Evolutionary conservation across 2,888 invertebrate genomes (phyloP).

Genomic region (Morpho achilles): DNA sequence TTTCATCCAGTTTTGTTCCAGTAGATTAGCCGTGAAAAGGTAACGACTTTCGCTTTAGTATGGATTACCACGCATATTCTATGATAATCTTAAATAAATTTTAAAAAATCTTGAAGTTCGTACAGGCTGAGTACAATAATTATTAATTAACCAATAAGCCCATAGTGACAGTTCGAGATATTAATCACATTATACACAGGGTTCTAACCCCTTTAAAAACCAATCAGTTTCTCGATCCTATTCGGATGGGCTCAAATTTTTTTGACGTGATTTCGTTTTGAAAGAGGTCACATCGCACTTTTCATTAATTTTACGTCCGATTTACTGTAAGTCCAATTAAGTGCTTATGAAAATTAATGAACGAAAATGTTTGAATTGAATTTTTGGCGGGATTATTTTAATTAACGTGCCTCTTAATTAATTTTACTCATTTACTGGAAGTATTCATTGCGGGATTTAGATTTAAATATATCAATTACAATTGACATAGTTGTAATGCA

Average conservation of each 20-base stretch:
- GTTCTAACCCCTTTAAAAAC: constrained; percentile 21
- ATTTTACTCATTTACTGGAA: not conserved
- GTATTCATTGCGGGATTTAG: not conserved
- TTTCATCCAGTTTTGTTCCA: no score
- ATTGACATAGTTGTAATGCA: no score
- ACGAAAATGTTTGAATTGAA: constrained; percentile 3
- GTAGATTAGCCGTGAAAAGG: no score
- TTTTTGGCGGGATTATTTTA: not conserved
- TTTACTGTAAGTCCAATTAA: constrained; percentile 37
- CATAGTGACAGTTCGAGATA: constrained; percentile 8
- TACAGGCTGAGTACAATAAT: no score
- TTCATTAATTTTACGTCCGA: constrained; percentile 45
- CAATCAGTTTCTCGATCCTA: constrained; percentile 45
- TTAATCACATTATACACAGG: constrained; percentile 13
- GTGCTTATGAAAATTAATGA: constrained; percentile 30
- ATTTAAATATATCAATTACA: not conserved
- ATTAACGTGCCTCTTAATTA: constrained; percentile 3
- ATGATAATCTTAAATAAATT: no score
- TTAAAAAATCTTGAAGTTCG: no score
- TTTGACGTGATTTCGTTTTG: constrained; percentile 50
- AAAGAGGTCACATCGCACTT: constrained; percentile 35
- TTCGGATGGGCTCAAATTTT: constrained; percentile 41
- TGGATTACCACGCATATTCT: no score
- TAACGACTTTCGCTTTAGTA: no score
- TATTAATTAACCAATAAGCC: not conserved